Percentiles rank a stretch among this genome's conserved stretches.
Evolutionary conservation across 2,113 vertebrate species (phyloP).

Genomic region (Petrocephalus microphthalmus): DNA sequence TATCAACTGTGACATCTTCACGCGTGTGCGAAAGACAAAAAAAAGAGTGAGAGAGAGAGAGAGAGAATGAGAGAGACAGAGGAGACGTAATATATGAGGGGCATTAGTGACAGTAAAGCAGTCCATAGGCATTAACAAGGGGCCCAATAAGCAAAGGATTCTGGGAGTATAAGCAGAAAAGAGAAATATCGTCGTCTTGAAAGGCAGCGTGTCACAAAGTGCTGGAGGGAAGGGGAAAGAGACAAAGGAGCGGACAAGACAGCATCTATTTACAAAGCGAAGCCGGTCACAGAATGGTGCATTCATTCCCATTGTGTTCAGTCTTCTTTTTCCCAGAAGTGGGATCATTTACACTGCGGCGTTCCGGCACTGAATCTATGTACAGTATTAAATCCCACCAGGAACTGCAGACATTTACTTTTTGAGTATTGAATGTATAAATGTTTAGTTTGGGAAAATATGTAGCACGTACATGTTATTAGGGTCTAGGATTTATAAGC

Average conservation of each 20-base stretch:
- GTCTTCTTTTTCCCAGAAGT: constrained; percentile 1
- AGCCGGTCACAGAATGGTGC: neutral
- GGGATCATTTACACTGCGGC: neutral
- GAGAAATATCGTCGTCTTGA: neutral
- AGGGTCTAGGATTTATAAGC: neutral
- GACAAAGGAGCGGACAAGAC: neutral
- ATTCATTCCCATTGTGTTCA: neutral
- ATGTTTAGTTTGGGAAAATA: neutral
- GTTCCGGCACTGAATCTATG: neutral
- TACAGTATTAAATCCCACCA: neutral
- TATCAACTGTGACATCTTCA: neutral
- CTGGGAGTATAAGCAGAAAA: neutral
- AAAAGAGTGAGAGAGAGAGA: neutral
- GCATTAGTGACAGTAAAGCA: neutral
- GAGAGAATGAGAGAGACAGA: neutral
- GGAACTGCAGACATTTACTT: neutral
- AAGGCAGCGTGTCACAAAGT: neutral
- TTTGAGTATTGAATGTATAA: neutral
- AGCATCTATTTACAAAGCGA: neutral
- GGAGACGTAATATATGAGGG: neutral
- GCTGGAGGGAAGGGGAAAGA: neutral
- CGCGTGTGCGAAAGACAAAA: neutral
- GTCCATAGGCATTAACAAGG: neutral
- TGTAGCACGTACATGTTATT: constrained; percentile 3
- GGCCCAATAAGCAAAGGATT: neutral